Conservation (phyloP, 1,140 invertebrate species). For the Drosophila melanica region DNA sequence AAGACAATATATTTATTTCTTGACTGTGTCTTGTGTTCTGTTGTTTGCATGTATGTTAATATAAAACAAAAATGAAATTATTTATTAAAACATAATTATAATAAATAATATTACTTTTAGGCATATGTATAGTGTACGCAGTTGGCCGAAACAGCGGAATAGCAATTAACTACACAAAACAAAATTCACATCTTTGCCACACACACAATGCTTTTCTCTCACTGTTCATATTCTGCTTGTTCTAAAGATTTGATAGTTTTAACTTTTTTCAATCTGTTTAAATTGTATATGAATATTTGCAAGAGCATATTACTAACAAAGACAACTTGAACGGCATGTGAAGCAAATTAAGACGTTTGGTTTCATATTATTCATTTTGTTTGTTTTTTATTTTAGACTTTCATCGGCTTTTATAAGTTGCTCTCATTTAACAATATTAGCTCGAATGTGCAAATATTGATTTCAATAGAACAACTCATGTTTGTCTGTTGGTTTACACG, state of each 20-base stretch:
- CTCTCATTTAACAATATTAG: slow-evolving; percentile 26
- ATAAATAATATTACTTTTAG: slow-evolving; percentile 62
- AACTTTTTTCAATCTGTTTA: slow-evolving; percentile 18
- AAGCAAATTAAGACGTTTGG: slow-evolving; percentile 42
- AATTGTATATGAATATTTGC: slow-evolving; percentile 28
- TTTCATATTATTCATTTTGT: slow-evolving; percentile 5
- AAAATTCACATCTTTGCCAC: slow-evolving; percentile 40
- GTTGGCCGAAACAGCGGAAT: slow-evolving; percentile 50
- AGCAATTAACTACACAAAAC: slow-evolving; percentile 47
- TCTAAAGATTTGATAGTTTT: slow-evolving; percentile 52
- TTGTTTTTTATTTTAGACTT: slow-evolving; percentile 22
- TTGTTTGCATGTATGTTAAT: slow-evolving; percentile 61
- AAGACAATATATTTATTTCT: slow-evolving; percentile 31
- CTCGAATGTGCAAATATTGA: slow-evolving; percentile 17
- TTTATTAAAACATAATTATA: slow-evolving; percentile 73
- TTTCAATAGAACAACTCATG: slow-evolving; percentile 17
- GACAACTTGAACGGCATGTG: slow-evolving; percentile 47
- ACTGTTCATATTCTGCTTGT: slow-evolving; percentile 7
- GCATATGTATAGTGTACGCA: slow-evolving; percentile 53
- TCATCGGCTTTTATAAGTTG: slow-evolving; percentile 29
- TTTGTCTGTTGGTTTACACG: not conserved
- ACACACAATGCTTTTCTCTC: slow-evolving; percentile 5
- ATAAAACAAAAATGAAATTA: slow-evolving; percentile 68
- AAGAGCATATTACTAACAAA: slow-evolving; percentile 39
- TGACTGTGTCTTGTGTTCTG: slow-evolving; percentile 45